Evolutionary conservation across 2,797 vertebrate genomes (phyloP), one percentile per base, ranked within the genome.

Genomic region (Diglossa cyanea): DNA sequence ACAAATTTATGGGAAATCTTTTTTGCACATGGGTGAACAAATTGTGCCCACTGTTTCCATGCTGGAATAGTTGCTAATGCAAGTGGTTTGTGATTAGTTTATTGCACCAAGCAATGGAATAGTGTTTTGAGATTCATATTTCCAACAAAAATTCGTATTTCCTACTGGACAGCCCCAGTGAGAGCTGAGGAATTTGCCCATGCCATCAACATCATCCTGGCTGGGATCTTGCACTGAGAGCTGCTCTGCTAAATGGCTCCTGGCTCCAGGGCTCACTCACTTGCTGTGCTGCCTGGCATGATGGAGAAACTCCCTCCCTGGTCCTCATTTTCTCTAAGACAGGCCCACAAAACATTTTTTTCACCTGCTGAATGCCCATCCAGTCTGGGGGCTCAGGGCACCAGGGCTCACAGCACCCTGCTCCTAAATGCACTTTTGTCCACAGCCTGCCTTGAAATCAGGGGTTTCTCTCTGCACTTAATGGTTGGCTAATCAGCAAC

Each of bases 181-280:
- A 60, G 17, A 74, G 57, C 68, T 78, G 39, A 92, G 67, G 35
- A 37, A 37, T 0, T 2, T n/a, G 13, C 23, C 53, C 7, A 1
- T 25, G 42, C 17, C 50, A 58, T 51, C 66, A 40, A 2, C 30
- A 84, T 2, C 25, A 12, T 2, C n/a, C 58, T 48, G 1, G 0
- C 47, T 61, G 58, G 53, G 76, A 72, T 33, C 42, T n/a, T 37
- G 19, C 30, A 24, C 60, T 47, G 47, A 15, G 35, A 89, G n/a
- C 47, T 81, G 66, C 74, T 51, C 28, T 72, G 70, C 62, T 54
- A 23, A 90, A 47, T 0, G 1, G 30, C 57, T 83, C 42, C 72
- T 78, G 65, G 24, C 35, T 58, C 35, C 58, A 62, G 62, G 61
- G 45, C 50, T 86, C 25, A 0, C 21, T 57, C 23, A 15, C 23